Percentiles rank a stretch among this genome's conserved stretches.
These are phyloP conservation scores for Vombatus ursinus DNA, from an alignment of 2,113 vertebrate species.

Conservation along the genomic window DNA sequence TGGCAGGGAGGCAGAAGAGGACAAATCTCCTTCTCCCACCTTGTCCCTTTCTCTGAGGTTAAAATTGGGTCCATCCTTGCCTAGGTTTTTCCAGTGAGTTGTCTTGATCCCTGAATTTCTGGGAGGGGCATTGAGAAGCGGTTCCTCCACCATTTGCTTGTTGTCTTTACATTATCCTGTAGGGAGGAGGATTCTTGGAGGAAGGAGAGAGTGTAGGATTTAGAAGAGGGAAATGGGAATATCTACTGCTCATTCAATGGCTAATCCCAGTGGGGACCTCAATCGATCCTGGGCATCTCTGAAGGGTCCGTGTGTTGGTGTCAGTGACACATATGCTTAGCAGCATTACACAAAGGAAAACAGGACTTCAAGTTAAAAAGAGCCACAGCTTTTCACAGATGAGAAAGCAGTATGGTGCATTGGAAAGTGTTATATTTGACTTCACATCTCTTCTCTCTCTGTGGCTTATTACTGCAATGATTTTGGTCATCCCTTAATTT, in stretches of 20 bases:
- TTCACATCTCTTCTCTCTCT: neutral
- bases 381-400: neutral
- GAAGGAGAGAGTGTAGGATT: neutral
- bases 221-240: neutral
- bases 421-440: neutral
- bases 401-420: neutral
- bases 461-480: neutral
- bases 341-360: neutral
- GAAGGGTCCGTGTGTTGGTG: neutral
- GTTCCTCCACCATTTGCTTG: constrained; percentile 15
- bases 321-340: neutral
- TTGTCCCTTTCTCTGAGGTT: neutral
- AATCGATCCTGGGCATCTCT: neutral
- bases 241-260: neutral
- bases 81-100: neutral
- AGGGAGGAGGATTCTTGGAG: neutral
- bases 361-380: neutral
- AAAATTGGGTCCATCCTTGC: neutral
- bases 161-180: neutral
- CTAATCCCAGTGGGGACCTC: neutral
- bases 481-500: neutral
- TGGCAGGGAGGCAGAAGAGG: neutral
- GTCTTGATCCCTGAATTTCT: neutral
- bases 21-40: neutral
- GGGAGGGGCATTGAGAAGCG: neutral